Evolutionary conservation across 2,888 invertebrate genomes (phyloP).

Genomic region (Sinohyriopsis cumingii): DNA sequence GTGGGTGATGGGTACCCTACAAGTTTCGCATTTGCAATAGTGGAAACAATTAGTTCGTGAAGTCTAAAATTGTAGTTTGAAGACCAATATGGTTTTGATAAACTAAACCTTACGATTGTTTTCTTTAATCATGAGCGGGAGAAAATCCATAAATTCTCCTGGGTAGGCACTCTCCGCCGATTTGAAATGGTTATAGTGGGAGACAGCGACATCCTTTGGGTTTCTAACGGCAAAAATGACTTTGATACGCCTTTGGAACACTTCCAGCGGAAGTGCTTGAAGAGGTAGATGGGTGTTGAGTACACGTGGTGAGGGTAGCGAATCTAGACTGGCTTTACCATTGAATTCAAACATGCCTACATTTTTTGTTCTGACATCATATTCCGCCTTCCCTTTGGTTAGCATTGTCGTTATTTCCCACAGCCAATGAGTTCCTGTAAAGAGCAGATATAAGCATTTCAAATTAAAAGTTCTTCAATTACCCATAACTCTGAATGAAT

Average conservation of each 20-base stretch:
- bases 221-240: slow-evolving; percentile 12
- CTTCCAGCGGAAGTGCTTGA: slow-evolving; percentile 5
- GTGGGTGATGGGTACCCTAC: no score
- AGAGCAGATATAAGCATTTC: no score
- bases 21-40: no score
- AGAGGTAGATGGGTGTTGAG: slow-evolving; percentile 4
- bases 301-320: slow-evolving; percentile 3
- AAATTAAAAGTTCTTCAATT: no score
- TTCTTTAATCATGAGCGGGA: background rate
- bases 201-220: slow-evolving; percentile 13
- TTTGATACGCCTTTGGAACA: slow-evolving; percentile 7
- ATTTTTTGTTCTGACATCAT: background rate
- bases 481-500: no score
- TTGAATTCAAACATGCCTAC: slow-evolving; percentile 4
- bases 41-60: no score
- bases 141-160: background rate
- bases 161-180: background rate
- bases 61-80: no score
- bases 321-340: background rate
- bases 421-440: slow-evolving; percentile 11
- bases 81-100: no score
- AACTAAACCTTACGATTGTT: no score
- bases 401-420: slow-evolving; percentile 10
- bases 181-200: slow-evolving; percentile 6
- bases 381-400: slow-evolving; percentile 4